Evolutionary conservation across 2,113 vertebrate genomes (phyloP), one percentile per base, ranked within the genome.

Genomic region (Apeltes quadracus): DNA sequence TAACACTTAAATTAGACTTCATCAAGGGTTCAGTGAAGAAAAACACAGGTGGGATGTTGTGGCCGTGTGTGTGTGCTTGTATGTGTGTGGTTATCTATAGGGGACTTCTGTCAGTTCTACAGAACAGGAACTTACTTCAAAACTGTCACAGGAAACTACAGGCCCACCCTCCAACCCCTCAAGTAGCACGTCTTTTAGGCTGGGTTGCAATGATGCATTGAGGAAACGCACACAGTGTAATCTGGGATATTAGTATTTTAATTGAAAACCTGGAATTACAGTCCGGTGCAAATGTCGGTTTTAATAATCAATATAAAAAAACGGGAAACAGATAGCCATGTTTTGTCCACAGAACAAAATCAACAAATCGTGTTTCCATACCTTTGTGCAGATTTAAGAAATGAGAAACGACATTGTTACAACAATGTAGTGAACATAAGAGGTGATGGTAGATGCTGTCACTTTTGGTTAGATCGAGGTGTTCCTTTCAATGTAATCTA

Each of bases 61-160:
- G 29, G 39, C 13, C 32, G 22, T 69, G 7, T 55, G 7, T 29
- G 11, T 7, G 36, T 65, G 25, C 14, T 20, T 50, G 61, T 34
- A 18, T 4, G 48, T 69, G 36, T 83, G 81, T 69, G 76, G 65
- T 84, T 87, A 41, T 81, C 61, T 81, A 56, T 44, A 36, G 79
- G 74, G 82, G 75, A 76, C 59, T 86, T 86, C 77, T 84, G 50
- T 63, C 36, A 81, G 70, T 90, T 89, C 83, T 43, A 53, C 78
- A 87, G 85, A 92, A 89, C 88, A 90, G 89, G 90, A 91, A 90
- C 84, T 87, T 62, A 74, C 50, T 76, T 84, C 58, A 81, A 77
- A 84, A 79, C 75, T 85, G 79, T 76, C 68, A 84, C 84, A 87
- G 86, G 86, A 92, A 91, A 79, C 81, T 61, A 61, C 65, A 44